Percentiles rank a stretch among this genome's conserved stretches.
These are phyloP conservation scores for Entomyzon cyanotis DNA, from an alignment of 2,113 vertebrate species.

Conservation along the genomic window DNA sequence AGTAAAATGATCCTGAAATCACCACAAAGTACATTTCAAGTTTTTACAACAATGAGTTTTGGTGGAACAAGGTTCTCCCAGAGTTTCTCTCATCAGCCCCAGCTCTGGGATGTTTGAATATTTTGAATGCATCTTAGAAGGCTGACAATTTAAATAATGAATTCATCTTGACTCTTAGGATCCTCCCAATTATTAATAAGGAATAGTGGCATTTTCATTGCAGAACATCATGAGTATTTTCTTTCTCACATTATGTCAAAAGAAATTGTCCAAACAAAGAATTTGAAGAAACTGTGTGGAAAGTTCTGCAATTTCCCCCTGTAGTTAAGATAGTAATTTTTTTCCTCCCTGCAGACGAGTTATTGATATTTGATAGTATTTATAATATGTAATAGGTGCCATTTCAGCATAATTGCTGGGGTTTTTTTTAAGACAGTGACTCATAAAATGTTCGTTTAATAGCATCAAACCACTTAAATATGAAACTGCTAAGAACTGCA, in stretches of 20 bases:
- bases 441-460: background rate
- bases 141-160: background rate
- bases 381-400: background rate
- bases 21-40: background rate
- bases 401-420: background rate
- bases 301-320: background rate
- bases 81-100: background rate
- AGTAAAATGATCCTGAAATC: background rate
- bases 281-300: background rate
- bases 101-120: background rate
- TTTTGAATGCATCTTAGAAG: background rate
- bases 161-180: background rate
- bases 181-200: background rate
- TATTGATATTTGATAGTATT: background rate
- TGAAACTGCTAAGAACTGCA: background rate
- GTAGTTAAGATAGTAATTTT: background rate
- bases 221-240: background rate
- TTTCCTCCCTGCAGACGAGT: background rate
- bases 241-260: background rate
- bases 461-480: background rate
- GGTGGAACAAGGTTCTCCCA: background rate
- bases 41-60: background rate
- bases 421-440: background rate
- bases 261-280: background rate
- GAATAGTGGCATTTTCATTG: background rate